Conservation (phyloP, 2,888 invertebrate genomes). For the Isotomurus palustris region DNA sequence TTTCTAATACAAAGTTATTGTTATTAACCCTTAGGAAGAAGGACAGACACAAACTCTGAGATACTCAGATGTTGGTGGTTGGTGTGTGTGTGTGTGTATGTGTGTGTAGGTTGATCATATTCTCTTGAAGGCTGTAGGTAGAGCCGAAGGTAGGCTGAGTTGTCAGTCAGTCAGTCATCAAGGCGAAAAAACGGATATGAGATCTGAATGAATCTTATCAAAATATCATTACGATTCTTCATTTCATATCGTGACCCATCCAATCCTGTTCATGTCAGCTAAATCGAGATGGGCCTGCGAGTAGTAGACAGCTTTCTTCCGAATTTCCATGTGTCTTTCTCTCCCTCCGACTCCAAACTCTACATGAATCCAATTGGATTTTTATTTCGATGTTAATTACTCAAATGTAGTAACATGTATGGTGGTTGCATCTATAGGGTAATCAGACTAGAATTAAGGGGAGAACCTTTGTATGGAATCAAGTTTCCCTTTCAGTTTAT, state of each 20-base stretch:
- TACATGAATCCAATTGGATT: not conserved
- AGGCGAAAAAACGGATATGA: conserved; percentile 35
- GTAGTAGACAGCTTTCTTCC: conserved; percentile 2
- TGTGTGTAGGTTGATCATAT: conserved; percentile 5
- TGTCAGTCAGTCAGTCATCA: conserved; percentile 19
- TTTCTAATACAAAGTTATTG: no score
- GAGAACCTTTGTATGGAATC: no score
- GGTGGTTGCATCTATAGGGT: no score
- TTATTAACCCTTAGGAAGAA: no score
- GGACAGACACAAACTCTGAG: no score
- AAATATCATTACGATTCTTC: conserved; percentile 27
- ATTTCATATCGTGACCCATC: conserved; percentile 6
- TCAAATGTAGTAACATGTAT: no score
- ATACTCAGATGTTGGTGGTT: no score
- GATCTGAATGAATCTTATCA: conserved; percentile 39
- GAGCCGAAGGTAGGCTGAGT: not conserved
- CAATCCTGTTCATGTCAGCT: conserved; percentile 10
- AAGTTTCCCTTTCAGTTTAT: no score
- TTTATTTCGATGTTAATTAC: no score
- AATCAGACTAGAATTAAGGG: no score
- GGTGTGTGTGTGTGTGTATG: no score
- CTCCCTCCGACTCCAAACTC: not conserved
- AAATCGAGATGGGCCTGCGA: not conserved
- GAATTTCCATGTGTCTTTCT: not conserved
- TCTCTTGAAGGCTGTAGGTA: not conserved